Conservation (phyloP, 2,888 invertebrate species). For the Eudasyphora cyanicolor region DNA sequence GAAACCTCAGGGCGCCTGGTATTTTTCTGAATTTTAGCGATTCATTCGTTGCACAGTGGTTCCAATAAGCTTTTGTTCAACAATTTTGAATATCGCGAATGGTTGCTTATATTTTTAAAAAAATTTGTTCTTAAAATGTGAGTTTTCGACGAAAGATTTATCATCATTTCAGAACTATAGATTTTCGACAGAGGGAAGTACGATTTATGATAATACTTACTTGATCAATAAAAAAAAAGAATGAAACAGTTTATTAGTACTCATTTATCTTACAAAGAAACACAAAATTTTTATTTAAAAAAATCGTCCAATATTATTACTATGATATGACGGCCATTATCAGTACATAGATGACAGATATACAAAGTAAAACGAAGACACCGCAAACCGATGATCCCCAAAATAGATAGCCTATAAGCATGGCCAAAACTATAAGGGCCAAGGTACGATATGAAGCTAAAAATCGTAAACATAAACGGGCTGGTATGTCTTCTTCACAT, state of each 20-base stretch:
- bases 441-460: conserved; percentile 75
- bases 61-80: too few species aligned
- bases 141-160: too few species aligned
- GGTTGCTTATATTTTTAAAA: too few species aligned
- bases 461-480: conserved; percentile 76
- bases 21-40: too few species aligned
- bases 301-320: conserved; percentile 24
- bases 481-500: conserved; percentile 74
- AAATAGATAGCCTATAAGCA: conserved; percentile 71
- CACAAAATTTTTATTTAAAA: conserved; percentile 30
- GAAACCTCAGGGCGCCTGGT: too few species aligned
- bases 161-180: too few species aligned
- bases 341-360: conserved; percentile 71
- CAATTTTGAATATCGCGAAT: too few species aligned
- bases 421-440: conserved; percentile 67
- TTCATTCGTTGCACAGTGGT: too few species aligned
- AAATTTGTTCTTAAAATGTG: too few species aligned
- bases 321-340: conserved; percentile 74
- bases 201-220: too few species aligned
- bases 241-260: neutral
- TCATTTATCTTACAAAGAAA: conserved; percentile 18
- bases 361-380: conserved; percentile 69
- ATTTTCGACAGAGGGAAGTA: too few species aligned
- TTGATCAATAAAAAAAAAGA: conserved; percentile 41
- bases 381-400: conserved; percentile 75